Percentiles rank a stretch among this genome's conserved stretches.
phyloP scores from a whole-genome alignment of 2,113 vertebrate species.

The Laticauda colubrina region DNA sequence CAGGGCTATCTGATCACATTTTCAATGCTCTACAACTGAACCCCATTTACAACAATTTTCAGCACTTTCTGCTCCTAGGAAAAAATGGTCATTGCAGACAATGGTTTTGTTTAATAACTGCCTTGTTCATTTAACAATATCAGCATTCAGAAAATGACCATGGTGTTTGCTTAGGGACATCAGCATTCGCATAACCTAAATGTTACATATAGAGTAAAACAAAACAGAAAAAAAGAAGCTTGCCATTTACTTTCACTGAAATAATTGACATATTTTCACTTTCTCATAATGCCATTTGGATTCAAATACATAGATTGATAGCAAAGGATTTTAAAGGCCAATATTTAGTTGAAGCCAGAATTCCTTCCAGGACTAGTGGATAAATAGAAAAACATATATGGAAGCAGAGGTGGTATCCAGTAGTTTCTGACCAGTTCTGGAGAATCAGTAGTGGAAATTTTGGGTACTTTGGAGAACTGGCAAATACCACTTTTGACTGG shows the following conservation, averaged over 20 bases:
- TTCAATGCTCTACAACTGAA: not conserved
- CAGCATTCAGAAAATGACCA: not conserved
- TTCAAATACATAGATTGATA: not conserved
- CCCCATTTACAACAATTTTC: not conserved
- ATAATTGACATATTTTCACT: not conserved
- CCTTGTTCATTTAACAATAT: not conserved
- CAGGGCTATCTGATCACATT: not conserved
- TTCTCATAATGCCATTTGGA: not conserved
- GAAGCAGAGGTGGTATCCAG: too few relatives aligned
- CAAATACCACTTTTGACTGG: too few relatives aligned
- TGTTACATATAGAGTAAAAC: not conserved
- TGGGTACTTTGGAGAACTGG: too few relatives aligned
- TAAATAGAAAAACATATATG: not conserved
- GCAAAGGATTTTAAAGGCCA: not conserved
- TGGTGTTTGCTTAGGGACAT: not conserved
- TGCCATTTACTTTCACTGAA: not conserved
- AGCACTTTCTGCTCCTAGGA: not conserved
- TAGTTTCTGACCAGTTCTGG: too few relatives aligned
- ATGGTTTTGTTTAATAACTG: not conserved
- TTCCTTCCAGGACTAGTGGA: not conserved
- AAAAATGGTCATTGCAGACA: not conserved
- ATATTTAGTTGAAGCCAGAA: not conserved
- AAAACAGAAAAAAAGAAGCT: not conserved
- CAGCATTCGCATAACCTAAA: not conserved
- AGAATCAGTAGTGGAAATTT: too few relatives aligned